Base-by-base conservation (phyloP, 2,797 vertebrate species). In the Malurus leucopterus region DNA sequence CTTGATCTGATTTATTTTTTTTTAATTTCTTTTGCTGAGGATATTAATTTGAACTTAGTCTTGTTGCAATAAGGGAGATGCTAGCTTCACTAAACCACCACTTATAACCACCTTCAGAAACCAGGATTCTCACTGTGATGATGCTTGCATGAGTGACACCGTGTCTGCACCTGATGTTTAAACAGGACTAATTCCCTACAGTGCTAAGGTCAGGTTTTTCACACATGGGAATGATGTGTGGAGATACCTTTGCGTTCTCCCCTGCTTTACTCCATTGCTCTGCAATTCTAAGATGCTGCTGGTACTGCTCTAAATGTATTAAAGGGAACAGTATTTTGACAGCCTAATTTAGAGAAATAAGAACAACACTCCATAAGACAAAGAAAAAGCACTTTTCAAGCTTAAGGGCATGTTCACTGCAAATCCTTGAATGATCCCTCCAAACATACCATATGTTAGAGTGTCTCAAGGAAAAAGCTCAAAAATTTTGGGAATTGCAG, bases 331-430 rank as follows among this genome's bases (percentile, higher is more conserved):
- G 19, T 29, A 65, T 67, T 92, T 88, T 69, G 57, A 49, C 44
- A 63, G 23, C 8, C 27, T 53, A 55, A 78, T 53, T 68, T 53
- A 86, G 19, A 23, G 86, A 87, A 86, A 51, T 44, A 53, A 72
- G 27, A 72, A 36, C 30, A 84, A 32, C 7, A 13, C 8, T 58
- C 44, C 0, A 0, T 59, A 80, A 22, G 16, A 54, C 13, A 69
- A 43, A 82, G 20, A n/a, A n/a, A 79, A 65, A 44, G 6, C 32
- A 51, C 26, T 55, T 80, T 58, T 41, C 47, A 80, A 83, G n/a
- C 15, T 74, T 38, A 71, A 62, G 19, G 36, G 4, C 22, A 55
- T 6, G 30, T 21, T 72, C 38, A 54, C 32, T 58, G 30, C 50
- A 86, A 69, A 79, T 68, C n/a, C 20, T 47, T 38, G 41, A 51